A percentile compares a stretch with the other conserved stretches of the same genome.
phyloP scores from a whole-genome alignment of 1,140 invertebrate genomes.

The Drosophila takahashii region DNA sequence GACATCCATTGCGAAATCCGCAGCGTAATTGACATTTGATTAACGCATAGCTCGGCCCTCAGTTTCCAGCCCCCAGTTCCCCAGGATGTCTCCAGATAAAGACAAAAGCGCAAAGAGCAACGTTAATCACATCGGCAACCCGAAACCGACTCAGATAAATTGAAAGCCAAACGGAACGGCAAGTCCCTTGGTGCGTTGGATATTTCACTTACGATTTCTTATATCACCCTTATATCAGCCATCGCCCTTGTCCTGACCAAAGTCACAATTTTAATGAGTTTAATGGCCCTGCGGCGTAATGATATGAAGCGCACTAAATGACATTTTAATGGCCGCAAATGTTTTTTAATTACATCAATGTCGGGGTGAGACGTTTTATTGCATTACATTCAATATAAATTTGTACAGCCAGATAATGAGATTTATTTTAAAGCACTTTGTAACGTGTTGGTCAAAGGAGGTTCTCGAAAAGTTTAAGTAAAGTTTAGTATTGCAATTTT shows the following conservation, averaged over 20 bases:
- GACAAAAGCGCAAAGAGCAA: slow-evolving; percentile 45
- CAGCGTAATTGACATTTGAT: slow-evolving; percentile 78
- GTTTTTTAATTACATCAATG: slow-evolving; percentile 69
- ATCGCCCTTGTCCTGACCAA: slow-evolving; percentile 29
- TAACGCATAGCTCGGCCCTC: slow-evolving; percentile 61
- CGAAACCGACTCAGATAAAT: slow-evolving; percentile 58
- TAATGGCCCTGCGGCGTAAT: slow-evolving; percentile 65
- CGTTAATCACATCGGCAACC: slow-evolving; percentile 53
- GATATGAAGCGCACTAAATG: slow-evolving; percentile 66
- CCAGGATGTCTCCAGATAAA: slow-evolving; percentile 5
- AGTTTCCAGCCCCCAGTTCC: neutral
- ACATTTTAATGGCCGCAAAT: slow-evolving; percentile 72
- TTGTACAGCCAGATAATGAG: slow-evolving; percentile 37
- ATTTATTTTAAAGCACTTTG: slow-evolving; percentile 4
- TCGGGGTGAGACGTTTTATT: slow-evolving; percentile 42
- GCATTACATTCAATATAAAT: slow-evolving; percentile 40
- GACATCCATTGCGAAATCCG: slow-evolving; percentile 59
- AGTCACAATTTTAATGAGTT: slow-evolving; percentile 74
- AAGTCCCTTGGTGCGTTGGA: slow-evolving; percentile 15
- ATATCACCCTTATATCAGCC: slow-evolving; percentile 8
- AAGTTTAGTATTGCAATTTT: too few relatives aligned
- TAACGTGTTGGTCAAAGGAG: neutral
- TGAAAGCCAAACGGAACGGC: slow-evolving; percentile 42
- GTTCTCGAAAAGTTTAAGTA: neutral
- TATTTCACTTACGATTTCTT: slow-evolving; percentile 28